Evolutionary conservation across 2,888 invertebrate genomes (phyloP).

Genomic region (Mimachlamys varia): DNA sequence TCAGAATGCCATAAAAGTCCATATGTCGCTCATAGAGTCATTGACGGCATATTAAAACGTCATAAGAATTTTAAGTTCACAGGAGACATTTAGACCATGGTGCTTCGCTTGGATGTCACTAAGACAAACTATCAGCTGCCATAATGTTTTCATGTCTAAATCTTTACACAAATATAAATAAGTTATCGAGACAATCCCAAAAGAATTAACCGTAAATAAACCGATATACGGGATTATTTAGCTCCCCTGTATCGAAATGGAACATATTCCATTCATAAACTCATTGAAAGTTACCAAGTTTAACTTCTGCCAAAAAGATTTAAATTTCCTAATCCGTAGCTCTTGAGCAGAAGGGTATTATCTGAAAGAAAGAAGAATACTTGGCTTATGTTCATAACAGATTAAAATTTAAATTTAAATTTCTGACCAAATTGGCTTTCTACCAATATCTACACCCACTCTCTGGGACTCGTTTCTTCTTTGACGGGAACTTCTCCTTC

Average conservation of each 20-base stretch:
- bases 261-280: background rate
- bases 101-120: background rate
- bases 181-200: background rate
- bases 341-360: conserved; percentile 21
- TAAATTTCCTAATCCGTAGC: conserved; percentile 12
- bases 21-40: background rate
- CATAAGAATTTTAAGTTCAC: background rate
- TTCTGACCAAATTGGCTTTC: conserved; percentile 23
- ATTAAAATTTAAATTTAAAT: conserved; percentile 33
- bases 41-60: background rate
- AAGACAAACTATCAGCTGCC: background rate
- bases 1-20: background rate
- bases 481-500: background rate
- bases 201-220: background rate
- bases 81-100: background rate
- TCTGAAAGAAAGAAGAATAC: background rate
- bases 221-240: background rate
- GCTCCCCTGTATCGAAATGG: background rate
- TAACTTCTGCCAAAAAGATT: conserved; percentile 15
- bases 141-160: conserved; percentile 1
- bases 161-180: background rate
- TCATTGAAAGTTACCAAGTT: background rate
- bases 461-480: background rate
- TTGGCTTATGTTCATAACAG: conserved; percentile 32
- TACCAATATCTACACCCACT: background rate